Percentiles rank a stretch among this genome's conserved stretches.
Conservation (phyloP, 2,888 invertebrate species). For the Acrobasis suavella region DNA sequence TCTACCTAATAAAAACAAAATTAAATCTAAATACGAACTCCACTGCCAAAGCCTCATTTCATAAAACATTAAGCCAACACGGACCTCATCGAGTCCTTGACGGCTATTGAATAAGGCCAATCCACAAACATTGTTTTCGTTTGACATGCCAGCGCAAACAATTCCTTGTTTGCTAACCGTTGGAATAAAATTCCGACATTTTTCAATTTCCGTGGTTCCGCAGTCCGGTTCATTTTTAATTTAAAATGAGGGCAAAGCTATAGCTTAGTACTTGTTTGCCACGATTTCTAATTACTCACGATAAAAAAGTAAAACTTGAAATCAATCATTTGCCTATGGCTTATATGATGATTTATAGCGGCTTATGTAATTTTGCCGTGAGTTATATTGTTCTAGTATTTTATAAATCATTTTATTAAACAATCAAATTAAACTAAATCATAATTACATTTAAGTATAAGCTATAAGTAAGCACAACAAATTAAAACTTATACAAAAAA, state of each 20-base stretch:
- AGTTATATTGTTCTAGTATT: too few species aligned
- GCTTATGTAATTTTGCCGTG: too few species aligned
- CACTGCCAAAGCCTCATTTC: neutral
- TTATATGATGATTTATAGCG: too few species aligned
- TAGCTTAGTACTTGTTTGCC: neutral
- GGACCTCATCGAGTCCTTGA: neutral
- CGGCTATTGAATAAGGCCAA: neutral
- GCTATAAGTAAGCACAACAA: too few species aligned
- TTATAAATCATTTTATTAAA: too few species aligned
- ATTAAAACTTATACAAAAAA: too few species aligned
- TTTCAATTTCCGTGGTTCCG: slow-evolving; percentile 8
- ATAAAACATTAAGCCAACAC: neutral
- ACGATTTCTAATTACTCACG: neutral
- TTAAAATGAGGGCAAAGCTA: slow-evolving; percentile 2
- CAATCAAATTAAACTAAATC: too few species aligned
- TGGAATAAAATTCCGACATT: slow-evolving; percentile 14
- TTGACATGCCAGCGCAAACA: neutral
- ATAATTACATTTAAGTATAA: too few species aligned
- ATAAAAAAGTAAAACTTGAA: neutral
- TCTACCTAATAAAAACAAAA: too few species aligned
- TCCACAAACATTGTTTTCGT: slow-evolving; percentile 6
- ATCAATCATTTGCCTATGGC: too few species aligned
- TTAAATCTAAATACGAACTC: neutral
- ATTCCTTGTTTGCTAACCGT: slow-evolving; percentile 2
- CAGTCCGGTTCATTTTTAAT: slow-evolving; percentile 21